Conservation (phyloP, 2,113 vertebrate species). For the Vicugna pacos region DNA sequence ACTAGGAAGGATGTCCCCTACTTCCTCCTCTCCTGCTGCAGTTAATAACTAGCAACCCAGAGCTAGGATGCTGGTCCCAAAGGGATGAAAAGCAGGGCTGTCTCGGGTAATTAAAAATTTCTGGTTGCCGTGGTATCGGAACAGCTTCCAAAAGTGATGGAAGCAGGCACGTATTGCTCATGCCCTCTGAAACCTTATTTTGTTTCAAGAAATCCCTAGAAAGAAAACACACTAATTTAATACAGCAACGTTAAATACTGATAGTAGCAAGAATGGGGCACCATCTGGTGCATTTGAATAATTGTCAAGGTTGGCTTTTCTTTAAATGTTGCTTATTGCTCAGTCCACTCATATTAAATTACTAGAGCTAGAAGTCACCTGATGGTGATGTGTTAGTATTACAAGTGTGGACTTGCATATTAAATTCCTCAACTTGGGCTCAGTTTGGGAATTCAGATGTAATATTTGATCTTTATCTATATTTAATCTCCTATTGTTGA, state of each 20-base stretch:
- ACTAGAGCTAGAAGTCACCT: slow-evolving; percentile 66
- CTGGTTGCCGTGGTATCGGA: slow-evolving; percentile 40
- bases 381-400: slow-evolving; percentile 45
- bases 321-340: slow-evolving; percentile 62
- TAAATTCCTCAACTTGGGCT: not conserved
- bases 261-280: slow-evolving; percentile 68
- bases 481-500: not conserved
- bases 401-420: slow-evolving; percentile 5
- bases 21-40: not conserved
- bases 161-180: slow-evolving; percentile 27
- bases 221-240: slow-evolving; percentile 71
- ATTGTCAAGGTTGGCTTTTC: slow-evolving; percentile 75
- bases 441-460: not conserved
- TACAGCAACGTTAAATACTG: slow-evolving; percentile 65
- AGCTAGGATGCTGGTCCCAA: not conserved
- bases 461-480: slow-evolving; percentile 39
- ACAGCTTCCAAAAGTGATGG: slow-evolving; percentile 53
- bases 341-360: slow-evolving; percentile 49
- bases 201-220: slow-evolving; percentile 75
- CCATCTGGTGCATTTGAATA: slow-evolving; percentile 75
- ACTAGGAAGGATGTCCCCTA: not conserved
- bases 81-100: not conserved
- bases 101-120: slow-evolving; percentile 60
- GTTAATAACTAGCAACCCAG: not conserved
- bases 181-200: slow-evolving; percentile 66